phyloP scores from a whole-genome alignment of 2,888 invertebrate species.

The Aphodius granarius region DNA sequence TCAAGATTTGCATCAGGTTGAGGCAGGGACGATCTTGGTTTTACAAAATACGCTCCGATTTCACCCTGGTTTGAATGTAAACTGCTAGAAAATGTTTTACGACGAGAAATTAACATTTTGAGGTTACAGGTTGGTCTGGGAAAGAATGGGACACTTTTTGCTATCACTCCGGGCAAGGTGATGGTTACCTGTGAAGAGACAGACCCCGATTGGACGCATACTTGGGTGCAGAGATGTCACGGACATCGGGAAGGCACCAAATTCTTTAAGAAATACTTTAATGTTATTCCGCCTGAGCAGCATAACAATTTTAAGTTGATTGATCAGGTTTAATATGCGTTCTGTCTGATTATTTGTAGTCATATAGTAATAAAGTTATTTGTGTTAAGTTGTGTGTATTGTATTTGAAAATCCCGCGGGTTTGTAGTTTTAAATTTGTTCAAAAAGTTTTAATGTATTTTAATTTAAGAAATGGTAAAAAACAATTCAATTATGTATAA shows the following conservation, averaged over 20 bases:
- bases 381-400: background rate
- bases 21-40: constrained; percentile 68
- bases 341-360: constrained; percentile 6
- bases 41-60: constrained; percentile 71
- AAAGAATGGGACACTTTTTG: constrained; percentile 76
- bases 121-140: constrained; percentile 78
- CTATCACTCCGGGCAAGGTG: constrained; percentile 78
- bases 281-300: constrained; percentile 78
- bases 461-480: background rate
- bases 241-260: constrained; percentile 63
- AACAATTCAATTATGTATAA: too few species aligned
- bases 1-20: constrained; percentile 70
- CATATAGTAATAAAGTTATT: background rate
- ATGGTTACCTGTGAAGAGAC: constrained; percentile 80
- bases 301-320: constrained; percentile 78
- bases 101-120: background rate
- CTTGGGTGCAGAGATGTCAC: constrained; percentile 71
- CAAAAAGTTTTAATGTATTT: too few species aligned
- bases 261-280: constrained; percentile 83
- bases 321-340: constrained; percentile 62
- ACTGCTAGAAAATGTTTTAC: constrained; percentile 28
- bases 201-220: constrained; percentile 77
- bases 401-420: background rate
- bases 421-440: background rate
- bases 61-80: constrained; percentile 80